Evolutionary conservation across 2,113 vertebrate genomes (phyloP).

Genomic region (Pyrgilauda ruficollis): DNA sequence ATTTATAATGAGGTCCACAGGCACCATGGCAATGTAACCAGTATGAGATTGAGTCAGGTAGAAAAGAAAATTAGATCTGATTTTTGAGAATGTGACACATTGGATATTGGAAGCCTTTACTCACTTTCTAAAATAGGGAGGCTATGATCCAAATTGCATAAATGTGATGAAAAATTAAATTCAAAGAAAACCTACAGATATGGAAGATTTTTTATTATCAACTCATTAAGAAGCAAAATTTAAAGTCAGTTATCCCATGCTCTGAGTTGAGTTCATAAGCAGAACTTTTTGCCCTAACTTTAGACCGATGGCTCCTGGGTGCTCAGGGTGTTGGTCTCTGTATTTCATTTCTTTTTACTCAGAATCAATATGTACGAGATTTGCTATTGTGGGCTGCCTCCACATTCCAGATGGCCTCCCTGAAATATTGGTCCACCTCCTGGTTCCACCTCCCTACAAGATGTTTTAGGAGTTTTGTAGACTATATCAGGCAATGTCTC

Average conservation of each 20-base stretch:
- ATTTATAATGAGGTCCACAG: background rate
- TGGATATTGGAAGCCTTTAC: background rate
- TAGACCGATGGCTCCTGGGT: background rate
- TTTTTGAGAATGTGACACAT: background rate
- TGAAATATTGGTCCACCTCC: background rate
- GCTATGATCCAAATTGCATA: background rate
- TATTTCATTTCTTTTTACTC: background rate
- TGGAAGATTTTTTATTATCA: background rate
- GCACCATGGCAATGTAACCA: background rate
- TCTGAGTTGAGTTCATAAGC: background rate
- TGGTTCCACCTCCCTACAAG: constrained; percentile 29
- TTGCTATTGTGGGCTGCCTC: background rate
- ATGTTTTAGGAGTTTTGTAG: background rate
- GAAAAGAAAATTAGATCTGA: background rate
- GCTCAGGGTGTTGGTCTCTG: background rate
- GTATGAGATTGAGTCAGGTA: background rate
- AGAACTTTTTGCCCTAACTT: background rate
- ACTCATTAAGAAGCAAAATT: background rate
- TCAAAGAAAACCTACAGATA: background rate
- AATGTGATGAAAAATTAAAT: background rate
- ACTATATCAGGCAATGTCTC: background rate
- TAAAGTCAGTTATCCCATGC: background rate
- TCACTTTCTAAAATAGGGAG: background rate
- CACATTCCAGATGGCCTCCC: constrained; percentile 2
- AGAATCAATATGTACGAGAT: background rate